These are phyloP conservation scores for Actinemys pallida DNA, from an alignment of 2,113 vertebrate genomes.

Conservation along the genomic window DNA sequence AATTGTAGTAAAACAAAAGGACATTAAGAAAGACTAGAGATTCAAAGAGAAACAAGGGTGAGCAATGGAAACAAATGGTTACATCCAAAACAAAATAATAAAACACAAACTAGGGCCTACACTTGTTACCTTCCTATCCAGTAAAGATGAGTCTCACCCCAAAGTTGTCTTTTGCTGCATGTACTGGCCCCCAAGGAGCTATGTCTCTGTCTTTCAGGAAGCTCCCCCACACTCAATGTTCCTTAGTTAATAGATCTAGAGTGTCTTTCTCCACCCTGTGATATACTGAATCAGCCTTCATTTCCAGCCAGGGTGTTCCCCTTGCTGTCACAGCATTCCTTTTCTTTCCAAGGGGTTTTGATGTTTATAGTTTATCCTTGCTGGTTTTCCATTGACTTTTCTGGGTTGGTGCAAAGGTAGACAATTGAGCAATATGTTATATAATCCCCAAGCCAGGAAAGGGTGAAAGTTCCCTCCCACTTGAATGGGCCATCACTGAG, in stretches of 20 bases:
- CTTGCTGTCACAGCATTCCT: not conserved
- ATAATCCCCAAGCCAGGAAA: not conserved
- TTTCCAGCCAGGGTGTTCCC: not conserved
- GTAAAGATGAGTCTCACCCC: not conserved
- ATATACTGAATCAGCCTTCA: not conserved
- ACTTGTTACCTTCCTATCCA: not conserved
- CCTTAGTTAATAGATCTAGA: not conserved
- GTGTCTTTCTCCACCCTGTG: not conserved
- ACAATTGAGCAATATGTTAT: not conserved
- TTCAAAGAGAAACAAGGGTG: too few species aligned
- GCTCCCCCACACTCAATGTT: not conserved
- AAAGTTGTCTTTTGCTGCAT: not conserved
- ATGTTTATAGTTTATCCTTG: not conserved
- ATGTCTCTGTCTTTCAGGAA: not conserved
- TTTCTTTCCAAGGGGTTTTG: not conserved
- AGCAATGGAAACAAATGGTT: too few species aligned
- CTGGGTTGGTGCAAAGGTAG: not conserved
- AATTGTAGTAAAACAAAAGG: too few species aligned
- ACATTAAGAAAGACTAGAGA: too few species aligned
- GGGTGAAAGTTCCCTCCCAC: not conserved
- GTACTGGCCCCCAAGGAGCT: not conserved
- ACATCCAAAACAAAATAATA: too few species aligned
- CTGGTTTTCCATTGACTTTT: not conserved
- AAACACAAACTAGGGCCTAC: not conserved
- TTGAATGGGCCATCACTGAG: not conserved